Conservation (phyloP, 2,888 invertebrate species). For the Drosophila limbata region DNA sequence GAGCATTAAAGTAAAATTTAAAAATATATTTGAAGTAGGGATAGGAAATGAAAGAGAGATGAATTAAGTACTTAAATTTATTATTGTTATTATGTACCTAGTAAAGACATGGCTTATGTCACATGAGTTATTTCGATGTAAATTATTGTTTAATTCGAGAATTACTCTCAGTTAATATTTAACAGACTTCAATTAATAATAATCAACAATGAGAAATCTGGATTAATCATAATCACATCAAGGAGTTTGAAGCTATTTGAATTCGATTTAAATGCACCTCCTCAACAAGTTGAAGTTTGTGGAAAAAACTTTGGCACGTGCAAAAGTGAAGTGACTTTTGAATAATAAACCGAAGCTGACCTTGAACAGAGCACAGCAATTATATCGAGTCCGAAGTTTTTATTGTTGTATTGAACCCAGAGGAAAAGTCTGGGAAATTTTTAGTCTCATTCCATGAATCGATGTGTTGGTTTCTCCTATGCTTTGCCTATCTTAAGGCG, state of each 20-base stretch:
- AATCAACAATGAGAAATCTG: background rate
- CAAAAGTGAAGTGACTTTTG: too few relatives aligned
- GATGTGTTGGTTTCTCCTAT: constrained; percentile 2
- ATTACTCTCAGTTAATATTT: too few relatives aligned
- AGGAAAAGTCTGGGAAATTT: constrained; percentile 1
- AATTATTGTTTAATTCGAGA: background rate
- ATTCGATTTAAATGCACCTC: background rate
- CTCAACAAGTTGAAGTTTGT: background rate
- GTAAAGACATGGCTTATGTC: too few relatives aligned
- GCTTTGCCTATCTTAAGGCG: constrained; percentile 55
- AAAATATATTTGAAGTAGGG: too few relatives aligned
- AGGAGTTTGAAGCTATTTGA: background rate
- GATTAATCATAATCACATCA: too few relatives aligned
- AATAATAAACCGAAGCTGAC: constrained; percentile 43
- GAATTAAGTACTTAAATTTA: too few relatives aligned
- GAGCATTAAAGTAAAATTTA: too few relatives aligned
- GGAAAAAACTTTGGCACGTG: constrained; percentile 28
- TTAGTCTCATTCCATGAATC: constrained; percentile 3
- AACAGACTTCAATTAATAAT: background rate
- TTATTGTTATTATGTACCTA: too few relatives aligned
- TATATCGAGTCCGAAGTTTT: constrained; percentile 24
- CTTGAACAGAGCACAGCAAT: constrained; percentile 34
- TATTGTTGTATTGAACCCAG: constrained; percentile 17
- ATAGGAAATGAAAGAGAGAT: too few relatives aligned
- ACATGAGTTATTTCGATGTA: too few relatives aligned